Evolutionary conservation across 2,888 invertebrate species (phyloP), one percentile per base, ranked within the genome.

Genomic region (Galerucella nymphaeae): DNA sequence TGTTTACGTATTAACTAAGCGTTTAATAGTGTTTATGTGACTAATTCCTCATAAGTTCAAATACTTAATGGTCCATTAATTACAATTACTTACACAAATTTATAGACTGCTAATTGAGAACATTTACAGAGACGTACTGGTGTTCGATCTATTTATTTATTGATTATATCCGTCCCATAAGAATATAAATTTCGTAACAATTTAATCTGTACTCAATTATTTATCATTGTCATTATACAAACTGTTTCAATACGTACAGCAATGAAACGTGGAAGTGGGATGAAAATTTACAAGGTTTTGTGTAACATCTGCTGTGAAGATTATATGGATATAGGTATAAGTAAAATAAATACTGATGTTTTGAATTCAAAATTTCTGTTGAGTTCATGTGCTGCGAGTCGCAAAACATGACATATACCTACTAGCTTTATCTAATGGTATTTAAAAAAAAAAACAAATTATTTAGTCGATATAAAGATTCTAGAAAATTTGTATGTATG

Each of bases 251-350:
- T 45, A 45, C 11, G 45, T 45, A 23, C 8, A 58, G 58, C 58
- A 58, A 58, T 58, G 58, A 61, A 61, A 61, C 16, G 61, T 61
- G 61, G 30, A 30, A 61, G 30, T 61, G 61, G 23, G 23, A 61
- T 41, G n/a, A 38, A 61, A 38, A 38, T 38, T 2, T 2, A 20
- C 58, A 20, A 58, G 58, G 30, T 6, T 30, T 9, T 38, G 30
- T 38, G 9, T 38, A 38, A 38, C 30, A 61, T 14, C 38, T 38
- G 38, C 61, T 61, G 4, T 30, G 20, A 41, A 61, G 18, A 58
- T 38, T 61, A 14, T 61, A 8, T 11, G 14, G 42, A 23, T n/a
- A 45, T 13, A 11, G 14, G 14, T 45, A 13, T 13, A 11, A 45
- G 14, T 45, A 13, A 45, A 45, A 13, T 45, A 45, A 14, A 45